Percentiles rank a stretch among this genome's conserved stretches.
These are phyloP conservation scores for Chondrilla cf. caribensis DNA, from an alignment of 37 sponge, comb jelly and placozoan species.

Conservation along the genomic window DNA sequence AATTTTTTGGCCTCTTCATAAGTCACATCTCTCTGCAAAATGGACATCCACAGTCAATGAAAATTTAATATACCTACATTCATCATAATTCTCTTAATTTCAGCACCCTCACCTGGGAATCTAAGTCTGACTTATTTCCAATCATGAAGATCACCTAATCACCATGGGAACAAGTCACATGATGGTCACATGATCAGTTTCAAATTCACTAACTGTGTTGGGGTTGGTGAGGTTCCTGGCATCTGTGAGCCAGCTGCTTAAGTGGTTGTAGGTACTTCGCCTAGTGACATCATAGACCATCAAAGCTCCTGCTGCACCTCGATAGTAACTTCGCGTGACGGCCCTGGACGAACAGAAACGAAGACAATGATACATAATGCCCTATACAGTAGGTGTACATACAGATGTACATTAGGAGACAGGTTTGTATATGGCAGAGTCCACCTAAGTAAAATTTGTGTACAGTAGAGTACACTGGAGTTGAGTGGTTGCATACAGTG, in stretches of 20 bases:
- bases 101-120: constrained; percentile 81
- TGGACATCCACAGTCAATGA: neutral
- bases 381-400: neutral
- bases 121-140: constrained; percentile 98
- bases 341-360: constrained; percentile 57
- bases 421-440: no score
- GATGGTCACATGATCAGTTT: neutral
- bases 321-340: constrained; percentile 98
- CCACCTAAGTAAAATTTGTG: no score
- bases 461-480: no score
- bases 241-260: constrained; percentile 99
- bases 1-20: constrained; percentile 98
- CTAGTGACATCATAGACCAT: constrained; percentile 99
- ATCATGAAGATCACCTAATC: constrained; percentile 93
- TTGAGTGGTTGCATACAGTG: no score
- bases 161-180: neutral
- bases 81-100: no score
- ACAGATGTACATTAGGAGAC: no score
- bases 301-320: constrained; percentile 99
- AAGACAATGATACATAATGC: neutral
- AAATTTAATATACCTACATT: no score
- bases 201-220: constrained; percentile 79
- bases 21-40: constrained; percentile 91
- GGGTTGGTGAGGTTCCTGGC: constrained; percentile 99
- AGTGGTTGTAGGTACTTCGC: constrained; percentile 98